Evolutionary conservation across 2,888 invertebrate species (phyloP), one percentile per base, ranked within the genome.

Genomic region (Caenorhabditis sp.): DNA sequence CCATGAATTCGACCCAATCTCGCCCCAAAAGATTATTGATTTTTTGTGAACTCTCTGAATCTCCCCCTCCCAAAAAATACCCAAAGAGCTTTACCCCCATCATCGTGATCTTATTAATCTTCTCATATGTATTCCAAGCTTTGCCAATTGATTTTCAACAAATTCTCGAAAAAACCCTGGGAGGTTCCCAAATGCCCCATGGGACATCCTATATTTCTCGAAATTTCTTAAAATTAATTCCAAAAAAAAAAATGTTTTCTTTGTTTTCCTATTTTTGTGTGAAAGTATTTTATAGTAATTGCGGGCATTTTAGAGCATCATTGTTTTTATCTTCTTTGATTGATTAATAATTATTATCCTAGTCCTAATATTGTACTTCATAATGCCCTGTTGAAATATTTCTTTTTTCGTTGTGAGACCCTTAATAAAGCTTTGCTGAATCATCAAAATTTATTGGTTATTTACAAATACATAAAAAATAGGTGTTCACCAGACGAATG

Each of bases 401-500:
- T 43, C 43, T 10, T 17, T 31, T 31, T 43, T 43, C 43, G 43
- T 43, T 43, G 43, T 43, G 43, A 43, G 10, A 36, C n/a, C 31
- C 14, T 43, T 2, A 10, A 43, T 43, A 43, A 43, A 43, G 43
- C 43, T 43, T 43, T 43, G 43, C 43, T 43, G 14, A 43, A 17
- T 43, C 14, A 43, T n/a, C n/a, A 36, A 36, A 36, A 3, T 43
- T 43, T 43, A 17, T 17, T 43, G 43, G n/a, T 14, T 12, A 17
- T 43, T 43, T 43, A 43, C 12, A 43, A 43, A 43, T 43, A 36
- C 43, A 43, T 17, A 3, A 17, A 43, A 43, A 43, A 43, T 36
- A 36, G 7, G 10, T 36, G 10, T 3, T 43, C 17, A 65, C n/a
- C 50, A 54, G 27, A 87, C 10, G 58, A 82, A 85, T 1, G 87